Evolutionary conservation across 2,113 vertebrate species (phyloP).

Genomic region (Donacobius atricapilla): DNA sequence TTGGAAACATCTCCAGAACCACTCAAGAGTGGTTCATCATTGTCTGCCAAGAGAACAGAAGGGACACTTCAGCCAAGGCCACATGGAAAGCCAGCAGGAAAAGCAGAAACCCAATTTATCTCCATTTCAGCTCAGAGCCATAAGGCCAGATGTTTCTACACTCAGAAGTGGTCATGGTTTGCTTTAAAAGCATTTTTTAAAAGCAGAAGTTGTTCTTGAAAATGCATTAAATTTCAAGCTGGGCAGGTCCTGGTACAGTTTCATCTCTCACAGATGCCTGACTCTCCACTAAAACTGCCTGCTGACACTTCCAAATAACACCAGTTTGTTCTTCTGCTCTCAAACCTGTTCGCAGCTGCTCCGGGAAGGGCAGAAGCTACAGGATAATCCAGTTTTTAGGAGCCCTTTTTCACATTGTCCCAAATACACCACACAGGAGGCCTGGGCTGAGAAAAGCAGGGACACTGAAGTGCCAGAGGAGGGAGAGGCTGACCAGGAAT

Average conservation of each 20-base stretch:
- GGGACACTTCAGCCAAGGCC: background rate
- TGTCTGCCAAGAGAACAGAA: slow-evolving; percentile 80
- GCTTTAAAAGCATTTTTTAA: background rate
- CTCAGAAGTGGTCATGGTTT: background rate
- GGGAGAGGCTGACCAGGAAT: slow-evolving; percentile 1
- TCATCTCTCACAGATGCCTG: background rate
- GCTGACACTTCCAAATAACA: background rate
- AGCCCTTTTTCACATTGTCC: slow-evolving; percentile 4
- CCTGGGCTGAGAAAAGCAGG: background rate
- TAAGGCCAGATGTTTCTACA: background rate
- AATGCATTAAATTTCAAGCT: background rate
- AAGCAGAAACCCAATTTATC: background rate
- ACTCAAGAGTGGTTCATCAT: slow-evolving; percentile 94
- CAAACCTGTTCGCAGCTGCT: background rate
- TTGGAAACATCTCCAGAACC: slow-evolving; percentile 98
- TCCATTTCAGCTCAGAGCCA: background rate
- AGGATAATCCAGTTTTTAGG: background rate
- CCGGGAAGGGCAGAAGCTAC: background rate
- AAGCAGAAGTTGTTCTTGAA: background rate
- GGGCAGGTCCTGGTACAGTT: background rate
- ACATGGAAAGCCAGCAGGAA: background rate
- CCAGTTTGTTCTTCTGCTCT: background rate
- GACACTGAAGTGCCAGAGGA: background rate
- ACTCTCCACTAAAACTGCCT: background rate
- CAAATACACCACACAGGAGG: background rate